Evolutionary conservation across 2,797 vertebrate genomes (phyloP).

Genomic region (Staurois parvus): DNA sequence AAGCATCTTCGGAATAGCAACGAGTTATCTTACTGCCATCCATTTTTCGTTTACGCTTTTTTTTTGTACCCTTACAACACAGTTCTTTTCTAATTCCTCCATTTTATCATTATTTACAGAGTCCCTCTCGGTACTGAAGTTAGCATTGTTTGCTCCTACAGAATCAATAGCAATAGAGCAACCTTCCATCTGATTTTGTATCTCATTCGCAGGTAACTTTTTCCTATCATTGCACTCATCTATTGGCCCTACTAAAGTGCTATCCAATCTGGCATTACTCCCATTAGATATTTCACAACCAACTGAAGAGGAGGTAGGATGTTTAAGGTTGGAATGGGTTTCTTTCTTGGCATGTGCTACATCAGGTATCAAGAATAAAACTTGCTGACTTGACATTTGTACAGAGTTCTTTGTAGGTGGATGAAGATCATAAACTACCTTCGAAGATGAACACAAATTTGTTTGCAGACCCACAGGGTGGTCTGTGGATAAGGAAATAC

Average conservation of each 20-base stretch:
- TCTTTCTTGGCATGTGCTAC: conserved; percentile 84
- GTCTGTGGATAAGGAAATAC: conserved; percentile 85
- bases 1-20: conserved; percentile 82
- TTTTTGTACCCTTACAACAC: conserved; percentile 79
- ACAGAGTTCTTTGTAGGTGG: conserved; percentile 81
- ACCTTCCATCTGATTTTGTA: conserved; percentile 80
- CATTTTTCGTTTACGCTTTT: conserved; percentile 84
- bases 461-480: conserved; percentile 80
- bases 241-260: conserved; percentile 86
- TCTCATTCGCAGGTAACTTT: conserved; percentile 74
- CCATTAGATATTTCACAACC: conserved; percentile 82
- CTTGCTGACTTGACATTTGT: conserved; percentile 84
- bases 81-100: conserved; percentile 78
- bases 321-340: conserved; percentile 87
- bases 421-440: conserved; percentile 88
- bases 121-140: conserved; percentile 86
- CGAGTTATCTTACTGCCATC: conserved; percentile 81
- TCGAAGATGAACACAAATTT: conserved; percentile 85
- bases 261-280: conserved; percentile 79
- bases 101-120: conserved; percentile 84
- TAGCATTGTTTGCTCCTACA: conserved; percentile 79
- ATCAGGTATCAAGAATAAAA: conserved; percentile 88
- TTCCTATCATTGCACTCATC: conserved; percentile 81
- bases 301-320: conserved; percentile 84
- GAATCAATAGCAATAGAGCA: conserved; percentile 84